These are phyloP conservation scores for Ovis aries DNA, from an alignment of 2,113 vertebrate genomes.

Conservation along the genomic window DNA sequence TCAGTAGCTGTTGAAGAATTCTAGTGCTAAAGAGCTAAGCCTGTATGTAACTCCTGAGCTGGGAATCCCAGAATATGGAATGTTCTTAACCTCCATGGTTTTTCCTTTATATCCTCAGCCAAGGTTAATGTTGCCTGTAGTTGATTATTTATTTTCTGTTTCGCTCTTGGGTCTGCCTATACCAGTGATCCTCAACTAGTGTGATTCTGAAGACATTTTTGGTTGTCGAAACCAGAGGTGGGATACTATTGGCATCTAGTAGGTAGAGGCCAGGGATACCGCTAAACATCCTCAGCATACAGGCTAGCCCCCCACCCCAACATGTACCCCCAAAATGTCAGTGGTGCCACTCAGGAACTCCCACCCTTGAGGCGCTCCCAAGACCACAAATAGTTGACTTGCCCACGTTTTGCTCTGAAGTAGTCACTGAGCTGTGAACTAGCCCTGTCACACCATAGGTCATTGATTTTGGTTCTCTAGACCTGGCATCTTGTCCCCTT, in stretches of 20 bases:
- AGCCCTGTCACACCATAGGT: neutral
- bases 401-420: neutral
- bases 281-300: neutral
- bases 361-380: neutral
- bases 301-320: neutral
- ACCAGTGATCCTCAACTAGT: neutral
- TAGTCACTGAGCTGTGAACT: neutral
- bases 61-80: neutral
- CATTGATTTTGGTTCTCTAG: slow-evolving; percentile 18
- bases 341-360: neutral
- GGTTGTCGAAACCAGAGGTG: neutral
- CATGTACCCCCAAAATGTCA: neutral
- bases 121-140: neutral
- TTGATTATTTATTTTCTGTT: neutral
- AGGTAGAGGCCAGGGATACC: neutral
- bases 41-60: neutral
- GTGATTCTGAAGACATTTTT: neutral
- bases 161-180: neutral
- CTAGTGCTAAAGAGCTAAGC: slow-evolving; percentile 7
- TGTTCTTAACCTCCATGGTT: neutral
- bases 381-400: neutral
- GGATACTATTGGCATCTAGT: neutral
- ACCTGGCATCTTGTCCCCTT: neutral
- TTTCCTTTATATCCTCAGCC: neutral
- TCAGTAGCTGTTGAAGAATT: slow-evolving; percentile 44